These are phyloP conservation scores for Chamaea fasciata DNA, from an alignment of 2,113 vertebrate genomes.

Conservation along the genomic window DNA sequence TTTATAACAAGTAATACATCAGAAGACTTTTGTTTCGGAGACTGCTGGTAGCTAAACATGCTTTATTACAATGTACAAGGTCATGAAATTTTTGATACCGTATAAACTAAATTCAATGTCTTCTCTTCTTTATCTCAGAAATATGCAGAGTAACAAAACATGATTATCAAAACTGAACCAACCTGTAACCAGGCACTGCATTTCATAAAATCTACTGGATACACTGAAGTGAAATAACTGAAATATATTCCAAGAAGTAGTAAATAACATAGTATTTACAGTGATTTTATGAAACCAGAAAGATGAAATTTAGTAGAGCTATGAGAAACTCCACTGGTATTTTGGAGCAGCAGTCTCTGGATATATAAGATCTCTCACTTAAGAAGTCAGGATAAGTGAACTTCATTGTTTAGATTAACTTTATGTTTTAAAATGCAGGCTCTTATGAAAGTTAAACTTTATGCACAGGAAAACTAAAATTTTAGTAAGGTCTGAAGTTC, in stretches of 20 bases:
- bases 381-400: background rate
- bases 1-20: background rate
- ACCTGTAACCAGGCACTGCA: background rate
- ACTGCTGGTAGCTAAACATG: background rate
- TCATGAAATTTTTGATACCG: background rate
- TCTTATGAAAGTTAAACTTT: background rate
- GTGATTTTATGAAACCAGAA: background rate
- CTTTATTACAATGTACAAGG: background rate
- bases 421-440: background rate
- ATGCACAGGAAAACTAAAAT: background rate
- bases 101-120: background rate
- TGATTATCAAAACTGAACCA: background rate
- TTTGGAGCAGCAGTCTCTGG: background rate
- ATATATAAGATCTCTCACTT: background rate
- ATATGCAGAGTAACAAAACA: background rate
- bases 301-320: background rate
- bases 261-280: background rate
- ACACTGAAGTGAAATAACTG: background rate
- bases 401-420: background rate
- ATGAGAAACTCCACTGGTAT: background rate
- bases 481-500: background rate
- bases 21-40: background rate
- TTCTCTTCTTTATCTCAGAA: background rate
- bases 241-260: background rate
- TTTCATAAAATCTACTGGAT: background rate